Evolutionary conservation across 2,113 vertebrate species (phyloP), one percentile per base, ranked within the genome.

Genomic region (Saccopteryx bilineata): DNA sequence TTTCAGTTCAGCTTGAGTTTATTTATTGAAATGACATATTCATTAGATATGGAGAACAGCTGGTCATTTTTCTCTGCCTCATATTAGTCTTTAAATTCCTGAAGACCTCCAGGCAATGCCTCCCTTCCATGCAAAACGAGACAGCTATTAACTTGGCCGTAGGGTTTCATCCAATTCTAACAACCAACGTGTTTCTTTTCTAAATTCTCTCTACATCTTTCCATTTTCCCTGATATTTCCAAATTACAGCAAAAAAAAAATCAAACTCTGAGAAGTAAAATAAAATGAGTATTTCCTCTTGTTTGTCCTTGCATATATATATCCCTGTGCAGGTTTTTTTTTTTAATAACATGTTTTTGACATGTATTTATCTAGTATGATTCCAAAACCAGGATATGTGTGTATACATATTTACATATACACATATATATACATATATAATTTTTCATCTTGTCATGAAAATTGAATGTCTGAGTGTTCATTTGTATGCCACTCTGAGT

Each of bases 21-120:
- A 96, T 92, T 94, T 96, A 92, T 85, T 95, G 95, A 94, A 95
- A 96, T 97, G 94, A 93, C 92, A 92, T 93, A 96, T 96, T 97
- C 92, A 95, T 96, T 96, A 92, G 83, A 83, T 95, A 91, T 80
- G 81, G 82, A 81, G 68, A 96, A 96, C 93, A 98, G 90, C 92
- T 97, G 94, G 94, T 66, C 91, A 88, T 94, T 81, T 87, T 92
- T 95, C 65, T 75, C 46, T 54, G 48, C 76, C n/a, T 94, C 46
- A 1, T 58, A 71, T 90, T 91, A 69, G 50, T 90, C 90, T 87
- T 93, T 92, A 81, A 79, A 93, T 95, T 96, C 69, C 81, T n/a
- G 9, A 86, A 68, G 65, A 81, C 58, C 80, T 87, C 76, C 52
- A 78, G 81, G 90, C 82, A 94, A 94, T 3, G 5, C 26, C 68